Percentiles rank a stretch among this genome's conserved stretches.
phyloP scores from a whole-genome alignment of 2,888 invertebrate species.

The Papilio demoleus region DNA sequence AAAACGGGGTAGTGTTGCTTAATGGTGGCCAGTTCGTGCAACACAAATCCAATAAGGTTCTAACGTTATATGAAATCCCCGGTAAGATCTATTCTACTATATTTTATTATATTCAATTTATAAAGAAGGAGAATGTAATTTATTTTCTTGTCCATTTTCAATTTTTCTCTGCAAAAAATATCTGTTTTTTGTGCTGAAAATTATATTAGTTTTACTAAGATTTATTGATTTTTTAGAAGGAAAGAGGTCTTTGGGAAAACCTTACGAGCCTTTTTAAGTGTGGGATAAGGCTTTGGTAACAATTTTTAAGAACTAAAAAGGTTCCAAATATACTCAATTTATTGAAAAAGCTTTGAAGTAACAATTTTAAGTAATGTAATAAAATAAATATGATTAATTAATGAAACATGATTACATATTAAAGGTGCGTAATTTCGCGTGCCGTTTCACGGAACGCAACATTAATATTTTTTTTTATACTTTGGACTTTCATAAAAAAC shows the following conservation, averaged over 20 bases:
- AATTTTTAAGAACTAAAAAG: too few species aligned
- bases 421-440: conserved; percentile 27
- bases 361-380: too few species aligned
- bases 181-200: too few species aligned
- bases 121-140: too few species aligned
- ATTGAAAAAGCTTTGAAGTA: too few species aligned
- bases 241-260: too few species aligned
- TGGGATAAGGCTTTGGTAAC: too few species aligned
- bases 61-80: conserved; percentile 43
- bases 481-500: conserved; percentile 41
- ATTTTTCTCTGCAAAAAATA: too few species aligned
- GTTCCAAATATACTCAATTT: neutral
- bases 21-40: conserved; percentile 33
- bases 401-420: conserved; percentile 15
- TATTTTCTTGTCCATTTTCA: too few species aligned
- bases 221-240: too few species aligned
- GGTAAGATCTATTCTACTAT: conserved; percentile 26
- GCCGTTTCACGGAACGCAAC: conserved; percentile 32
- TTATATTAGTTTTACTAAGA: too few species aligned
- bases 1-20: conserved; percentile 40
- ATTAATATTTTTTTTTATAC: conserved; percentile 40
- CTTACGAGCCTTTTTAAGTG: too few species aligned
- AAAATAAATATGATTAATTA: neutral
- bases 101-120: conserved; percentile 35
- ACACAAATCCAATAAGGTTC: conserved; percentile 42